Conservation (phyloP, 2,888 invertebrate genomes). For the Lordiphosa fenestrarum region DNA sequence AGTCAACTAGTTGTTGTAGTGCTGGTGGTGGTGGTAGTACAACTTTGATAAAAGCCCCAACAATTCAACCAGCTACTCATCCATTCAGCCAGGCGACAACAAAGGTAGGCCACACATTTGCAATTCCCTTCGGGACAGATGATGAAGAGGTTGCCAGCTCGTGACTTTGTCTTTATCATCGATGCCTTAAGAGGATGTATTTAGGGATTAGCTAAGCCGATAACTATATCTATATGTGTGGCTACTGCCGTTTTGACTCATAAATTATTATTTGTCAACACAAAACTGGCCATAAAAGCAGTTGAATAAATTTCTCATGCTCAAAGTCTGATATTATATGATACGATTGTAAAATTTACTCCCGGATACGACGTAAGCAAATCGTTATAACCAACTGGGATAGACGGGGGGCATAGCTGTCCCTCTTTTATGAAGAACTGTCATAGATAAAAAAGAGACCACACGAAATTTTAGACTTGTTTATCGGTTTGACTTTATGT, state of each 20-base stretch:
- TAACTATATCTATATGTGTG: constrained; percentile 51
- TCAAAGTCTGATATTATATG: constrained; percentile 68
- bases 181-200: background rate
- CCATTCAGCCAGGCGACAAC: constrained; percentile 12
- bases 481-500: no score
- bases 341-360: constrained; percentile 56
- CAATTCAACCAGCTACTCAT: constrained; percentile 15
- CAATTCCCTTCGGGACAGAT: background rate
- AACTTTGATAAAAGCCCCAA: constrained; percentile 55
- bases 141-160: no score
- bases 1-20: constrained; percentile 34
- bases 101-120: constrained; percentile 7
- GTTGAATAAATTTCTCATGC: constrained; percentile 46
- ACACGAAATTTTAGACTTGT: no score
- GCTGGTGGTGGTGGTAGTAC: constrained; percentile 21
- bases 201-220: constrained; percentile 50
- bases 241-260: constrained; percentile 50
- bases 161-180: background rate
- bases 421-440: no score
- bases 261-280: constrained; percentile 59
- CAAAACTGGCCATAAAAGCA: constrained; percentile 48
- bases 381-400: constrained; percentile 17
- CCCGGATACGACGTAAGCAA: constrained; percentile 46
- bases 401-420: no score
- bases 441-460: no score